Evolutionary conservation across 2,113 vertebrate genomes (phyloP), one percentile per base, ranked within the genome.

Genomic region (Variabilichromis moorii): DNA sequence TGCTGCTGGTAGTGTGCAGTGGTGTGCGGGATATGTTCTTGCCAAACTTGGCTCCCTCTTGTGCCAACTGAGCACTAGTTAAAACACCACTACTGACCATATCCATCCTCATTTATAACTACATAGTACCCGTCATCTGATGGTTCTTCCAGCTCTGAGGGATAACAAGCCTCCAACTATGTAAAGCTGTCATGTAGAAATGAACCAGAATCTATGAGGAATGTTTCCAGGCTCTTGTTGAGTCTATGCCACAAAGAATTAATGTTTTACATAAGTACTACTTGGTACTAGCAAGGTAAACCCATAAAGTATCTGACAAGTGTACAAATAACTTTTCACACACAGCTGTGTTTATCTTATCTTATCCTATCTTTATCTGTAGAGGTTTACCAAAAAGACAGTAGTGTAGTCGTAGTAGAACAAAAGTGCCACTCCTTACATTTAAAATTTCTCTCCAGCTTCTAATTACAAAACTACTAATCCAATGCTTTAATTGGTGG

Each of bases 311-410:
- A 47, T 76, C 42, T 10, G 14, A 17, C 9, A 50, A 76, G 16
- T 47, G 16, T 76, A 78, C 1, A 31, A 51, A 50, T n/a, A 78
- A 50, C 3, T 28, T 76, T 28, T 5, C 24, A 17, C 14, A 50
- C 71, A 76, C 24, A 12, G 24, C 16, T 28, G 71, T 76, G 42
- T 76, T 76, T 76, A 76, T 47, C 71, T 28, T 26, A 28, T 24
- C 24, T 24, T 24, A 24, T 24, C 24, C 24, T 24, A 24, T 24
- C 24, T 24, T 24, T 24, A 76, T 28, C 71, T 28, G 42, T 12
- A 28, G 14, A 76, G 40, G 71, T 47, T 76, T 12, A 28, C 13
- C 42, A 76, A 76, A 47, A 47, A 28, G 24, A 47, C 61, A 66
- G 10, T 66, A 66, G 61, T 21, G 33, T 37, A 66, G 61, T 47